phyloP scores from a whole-genome alignment of 2,888 invertebrate species.

The Cheilosia variabilis region DNA sequence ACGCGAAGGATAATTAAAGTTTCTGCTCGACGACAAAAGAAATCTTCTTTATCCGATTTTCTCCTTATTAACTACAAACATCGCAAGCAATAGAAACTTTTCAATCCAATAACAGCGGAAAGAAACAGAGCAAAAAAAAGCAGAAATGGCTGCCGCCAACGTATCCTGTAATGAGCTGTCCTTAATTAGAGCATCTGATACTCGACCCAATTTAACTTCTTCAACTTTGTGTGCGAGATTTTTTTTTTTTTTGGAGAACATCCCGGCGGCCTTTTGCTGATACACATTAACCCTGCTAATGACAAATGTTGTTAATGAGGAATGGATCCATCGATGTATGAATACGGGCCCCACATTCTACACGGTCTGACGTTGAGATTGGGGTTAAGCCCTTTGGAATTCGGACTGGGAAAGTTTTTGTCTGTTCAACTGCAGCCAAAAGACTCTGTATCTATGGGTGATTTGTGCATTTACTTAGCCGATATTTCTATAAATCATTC shows the following conservation, averaged over 20 bases:
- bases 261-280: not conserved
- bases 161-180: conserved; percentile 67
- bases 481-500: not conserved
- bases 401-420: conserved; percentile 23
- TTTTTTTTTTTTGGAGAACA: not conserved
- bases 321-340: conserved; percentile 38
- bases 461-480: not conserved
- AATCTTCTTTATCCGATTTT: conserved; percentile 58
- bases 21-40: conserved; percentile 27
- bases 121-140: conserved; percentile 2
- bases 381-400: conserved; percentile 42
- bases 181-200: conserved; percentile 73
- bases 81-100: conserved; percentile 65
- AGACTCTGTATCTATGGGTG: not conserved
- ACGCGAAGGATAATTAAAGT: conserved; percentile 45
- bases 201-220: conserved; percentile 72
- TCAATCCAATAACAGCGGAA: conserved; percentile 54
- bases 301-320: conserved; percentile 69
- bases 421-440: not conserved
- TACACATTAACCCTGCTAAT: conserved; percentile 66
- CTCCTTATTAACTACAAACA: conserved; percentile 66
- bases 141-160: not conserved
- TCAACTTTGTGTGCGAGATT: conserved; percentile 43
- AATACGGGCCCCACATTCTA: conserved; percentile 15
- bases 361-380: not conserved